Base-by-base conservation (phyloP, 2,888 invertebrate species). In the Platycheirus rosarum region DNA sequence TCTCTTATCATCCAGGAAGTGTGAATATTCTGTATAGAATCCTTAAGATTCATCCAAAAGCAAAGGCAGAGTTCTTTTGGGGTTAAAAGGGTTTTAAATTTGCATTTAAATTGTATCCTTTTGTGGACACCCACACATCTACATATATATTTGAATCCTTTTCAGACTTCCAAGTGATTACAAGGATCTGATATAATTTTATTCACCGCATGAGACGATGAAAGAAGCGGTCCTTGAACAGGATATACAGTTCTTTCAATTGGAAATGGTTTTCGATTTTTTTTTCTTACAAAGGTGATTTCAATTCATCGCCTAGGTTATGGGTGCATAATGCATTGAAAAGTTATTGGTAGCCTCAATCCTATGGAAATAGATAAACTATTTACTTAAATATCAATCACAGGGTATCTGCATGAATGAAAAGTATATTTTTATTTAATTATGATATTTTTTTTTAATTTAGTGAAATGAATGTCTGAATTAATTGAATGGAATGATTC, bases 51-150 rank as follows among this genome's bases (percentile, higher is more conserved):
- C 46, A 62, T 44, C 42, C 46, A 76, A 70, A 76, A 65, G 65
- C 70, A 60, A 29, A 44, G 18, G 60, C 44, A 26, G 23, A 49
- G 35, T 51, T 66, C 60, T 65, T 66, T 70, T 11, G 63, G 40
- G 76, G 70, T 48, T 57, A 48, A 70, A 80, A 70, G 75, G 75
- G 70, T 60, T 79, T 79, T 76, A 70, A 80, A 80, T 80, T 80
- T 80, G 80, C 75, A 78, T 79, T 80, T 76, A 76, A 77, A 77
- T 82, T 77, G 76, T 82, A 76, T 82, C 73, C 77, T 63, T 82
- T 76, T 77, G 78, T 84, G 73, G 44, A 29, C 53, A 60, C 44
- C 29, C 55, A 35, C 55, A 49, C 29, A 62, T 55, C 7, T 26
- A 11, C 16, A 35, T 37, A 11, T 23, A 35, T 37, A 60, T 48